Evolutionary conservation across 23 tunicate species (phyloP).

Genomic region (Oikopleura dioica): DNA sequence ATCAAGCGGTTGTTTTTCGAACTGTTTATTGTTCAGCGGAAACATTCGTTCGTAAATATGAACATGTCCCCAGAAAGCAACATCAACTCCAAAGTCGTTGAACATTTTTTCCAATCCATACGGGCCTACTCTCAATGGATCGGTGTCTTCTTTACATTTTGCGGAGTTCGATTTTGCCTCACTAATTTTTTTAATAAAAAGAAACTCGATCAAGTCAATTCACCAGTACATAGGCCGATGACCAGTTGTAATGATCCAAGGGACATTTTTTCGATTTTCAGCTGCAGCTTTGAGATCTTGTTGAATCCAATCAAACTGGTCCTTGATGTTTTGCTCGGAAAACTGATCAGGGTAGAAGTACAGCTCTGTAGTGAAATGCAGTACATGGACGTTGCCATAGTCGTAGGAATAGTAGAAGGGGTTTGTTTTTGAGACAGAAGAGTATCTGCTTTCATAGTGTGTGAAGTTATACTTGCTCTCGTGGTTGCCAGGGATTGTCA

Average conservation of each 20-base stretch:
- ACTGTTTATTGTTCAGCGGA: not conserved
- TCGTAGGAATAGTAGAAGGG: not conserved
- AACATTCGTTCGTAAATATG: not conserved
- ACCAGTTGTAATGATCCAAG: not conserved
- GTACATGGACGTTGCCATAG: not conserved
- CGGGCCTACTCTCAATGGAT: not conserved
- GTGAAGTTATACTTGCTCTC: not conserved
- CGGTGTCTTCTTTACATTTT: no score
- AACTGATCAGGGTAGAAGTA: not conserved
- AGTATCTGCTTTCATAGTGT: not conserved
- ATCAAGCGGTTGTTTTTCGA: not conserved
- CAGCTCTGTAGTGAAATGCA: not conserved
- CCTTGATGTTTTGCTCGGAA: not conserved
- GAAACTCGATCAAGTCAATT: no score
- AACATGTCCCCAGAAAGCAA: slow-evolving; percentile 7
- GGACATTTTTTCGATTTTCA: slow-evolving; percentile 1
- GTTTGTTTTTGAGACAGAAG: not conserved
- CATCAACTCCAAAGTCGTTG: not conserved
- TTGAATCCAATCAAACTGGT: not conserved
- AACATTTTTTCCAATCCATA: not conserved
- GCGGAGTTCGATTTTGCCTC: no score
- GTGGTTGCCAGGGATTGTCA: slow-evolving; percentile 1
- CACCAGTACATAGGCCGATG: no score
- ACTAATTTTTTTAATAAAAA: no score
- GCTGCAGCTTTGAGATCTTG: not conserved